Conservation (phyloP, 2,113 vertebrate species). For the Camarhynchus parvulus region DNA sequence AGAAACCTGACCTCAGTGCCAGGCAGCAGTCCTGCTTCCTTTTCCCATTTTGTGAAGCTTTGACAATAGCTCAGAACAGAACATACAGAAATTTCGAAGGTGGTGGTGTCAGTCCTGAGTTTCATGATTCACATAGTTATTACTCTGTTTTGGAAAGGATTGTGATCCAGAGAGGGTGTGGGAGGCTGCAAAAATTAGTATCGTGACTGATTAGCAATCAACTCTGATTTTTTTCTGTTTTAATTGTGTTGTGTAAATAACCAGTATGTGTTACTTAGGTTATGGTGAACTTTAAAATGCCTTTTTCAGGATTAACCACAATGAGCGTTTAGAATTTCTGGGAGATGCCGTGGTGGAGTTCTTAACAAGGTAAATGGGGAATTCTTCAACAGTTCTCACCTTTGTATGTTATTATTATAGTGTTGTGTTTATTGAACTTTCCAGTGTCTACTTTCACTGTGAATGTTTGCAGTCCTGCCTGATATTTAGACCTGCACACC, state of each 20-base stretch:
- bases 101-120: neutral
- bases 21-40: neutral
- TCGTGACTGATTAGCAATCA: neutral
- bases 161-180: neutral
- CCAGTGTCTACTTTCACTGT: neutral
- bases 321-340: slow-evolving; percentile 96
- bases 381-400: neutral
- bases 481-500: neutral
- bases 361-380: slow-evolving; percentile 89
- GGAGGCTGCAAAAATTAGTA: neutral
- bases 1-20: neutral
- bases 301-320: slow-evolving; percentile 93
- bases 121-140: neutral
- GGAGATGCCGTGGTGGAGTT: slow-evolving; percentile 99
- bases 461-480: neutral
- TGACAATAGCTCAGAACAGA: neutral
- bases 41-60: neutral
- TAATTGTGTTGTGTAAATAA: neutral
- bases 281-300: slow-evolving; percentile 19
- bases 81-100: neutral
- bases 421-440: neutral
- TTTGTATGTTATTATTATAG: neutral
- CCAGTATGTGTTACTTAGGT: neutral
- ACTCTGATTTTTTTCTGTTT: neutral
- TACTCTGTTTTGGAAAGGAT: neutral